These are phyloP conservation scores for Polyploca ridens DNA, from an alignment of 2,888 invertebrate genomes.

Conservation along the genomic window DNA sequence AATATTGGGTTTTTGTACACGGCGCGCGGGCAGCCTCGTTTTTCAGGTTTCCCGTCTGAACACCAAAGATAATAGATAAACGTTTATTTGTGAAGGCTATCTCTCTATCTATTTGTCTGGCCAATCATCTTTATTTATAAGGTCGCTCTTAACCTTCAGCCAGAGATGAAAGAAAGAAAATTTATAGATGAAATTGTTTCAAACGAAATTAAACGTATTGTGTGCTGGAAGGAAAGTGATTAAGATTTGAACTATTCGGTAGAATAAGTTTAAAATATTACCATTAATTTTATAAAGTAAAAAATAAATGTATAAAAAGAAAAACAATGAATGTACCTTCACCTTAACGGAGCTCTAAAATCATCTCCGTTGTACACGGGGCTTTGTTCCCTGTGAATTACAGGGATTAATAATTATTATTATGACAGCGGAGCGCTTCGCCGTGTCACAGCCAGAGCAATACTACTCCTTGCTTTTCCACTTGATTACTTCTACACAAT, in stretches of 20 bases:
- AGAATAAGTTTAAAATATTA: too few species aligned
- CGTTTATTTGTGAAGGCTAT: constrained; percentile 36
- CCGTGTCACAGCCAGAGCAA: constrained; percentile 48
- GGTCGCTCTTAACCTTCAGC: not conserved
- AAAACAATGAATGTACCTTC: not conserved
- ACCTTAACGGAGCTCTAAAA: not conserved
- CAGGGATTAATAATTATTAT: constrained; percentile 47
- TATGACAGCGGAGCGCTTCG: constrained; percentile 36
- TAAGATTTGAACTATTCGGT: not conserved
- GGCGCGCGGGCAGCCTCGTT: constrained; percentile 2
- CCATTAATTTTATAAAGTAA: too few species aligned
- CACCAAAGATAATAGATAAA: constrained; percentile 26
- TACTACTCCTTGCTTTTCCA: constrained; percentile 62
- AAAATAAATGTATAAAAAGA: too few species aligned
- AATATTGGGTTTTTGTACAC: constrained; percentile 13
- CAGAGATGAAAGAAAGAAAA: not conserved
- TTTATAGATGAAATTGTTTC: not conserved
- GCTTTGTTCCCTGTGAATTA: constrained; percentile 34
- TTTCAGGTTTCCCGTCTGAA: not conserved
- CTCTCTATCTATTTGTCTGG: constrained; percentile 19
- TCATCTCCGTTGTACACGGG: constrained; percentile 6
- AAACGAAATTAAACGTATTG: not conserved
- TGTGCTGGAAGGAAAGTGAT: not conserved
- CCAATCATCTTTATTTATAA: constrained; percentile 14
- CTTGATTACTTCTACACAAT: constrained; percentile 64